Evolutionary conservation across 1,140 invertebrate species (phyloP).

Genomic region (Drosophila bocki): DNA sequence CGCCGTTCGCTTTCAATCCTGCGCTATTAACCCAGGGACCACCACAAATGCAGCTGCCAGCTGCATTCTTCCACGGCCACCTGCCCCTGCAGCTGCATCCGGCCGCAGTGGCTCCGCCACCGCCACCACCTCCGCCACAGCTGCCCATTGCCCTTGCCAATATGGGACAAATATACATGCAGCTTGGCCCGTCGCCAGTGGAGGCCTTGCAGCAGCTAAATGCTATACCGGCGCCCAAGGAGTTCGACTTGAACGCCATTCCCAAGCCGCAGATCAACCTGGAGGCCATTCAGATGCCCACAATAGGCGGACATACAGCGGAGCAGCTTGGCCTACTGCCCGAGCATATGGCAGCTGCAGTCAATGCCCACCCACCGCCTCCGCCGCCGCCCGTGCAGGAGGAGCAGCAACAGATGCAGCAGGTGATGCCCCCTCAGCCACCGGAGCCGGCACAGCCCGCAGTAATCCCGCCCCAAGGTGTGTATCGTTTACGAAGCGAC

Average conservation of each 20-base stretch:
- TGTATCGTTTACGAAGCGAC: conserved; percentile 38
- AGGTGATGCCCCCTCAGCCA: conserved; percentile 23
- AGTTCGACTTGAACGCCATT: conserved; percentile 82
- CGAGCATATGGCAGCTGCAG: conserved; percentile 37
- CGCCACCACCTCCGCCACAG: conserved; percentile 76
- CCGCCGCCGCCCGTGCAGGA: conserved; percentile 60
- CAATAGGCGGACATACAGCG: conserved; percentile 17
- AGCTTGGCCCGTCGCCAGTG: conserved; percentile 60
- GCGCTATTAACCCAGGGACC: conserved; percentile 75
- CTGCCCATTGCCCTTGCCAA: conserved; percentile 69
- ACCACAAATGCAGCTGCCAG: conserved; percentile 65
- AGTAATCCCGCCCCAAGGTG: conserved; percentile 60
- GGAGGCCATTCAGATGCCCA: conserved; percentile 84
- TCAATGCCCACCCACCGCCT: conserved; percentile 60
- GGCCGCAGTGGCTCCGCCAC: conserved; percentile 76
- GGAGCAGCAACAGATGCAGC: conserved; percentile 35
- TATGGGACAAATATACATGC: conserved; percentile 77
- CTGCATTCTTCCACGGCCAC: conserved; percentile 67
- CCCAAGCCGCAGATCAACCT: conserved; percentile 79
- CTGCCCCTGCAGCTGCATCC: conserved; percentile 64
- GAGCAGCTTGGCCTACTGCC: conserved; percentile 55
- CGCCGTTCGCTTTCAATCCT: conserved; percentile 84
- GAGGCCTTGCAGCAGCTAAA: conserved; percentile 79
- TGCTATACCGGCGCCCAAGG: conserved; percentile 79
- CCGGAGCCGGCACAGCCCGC: conserved; percentile 28